phyloP scores from a whole-genome alignment of 2,888 invertebrate genomes.

The Trissolcus brochymenae region DNA sequence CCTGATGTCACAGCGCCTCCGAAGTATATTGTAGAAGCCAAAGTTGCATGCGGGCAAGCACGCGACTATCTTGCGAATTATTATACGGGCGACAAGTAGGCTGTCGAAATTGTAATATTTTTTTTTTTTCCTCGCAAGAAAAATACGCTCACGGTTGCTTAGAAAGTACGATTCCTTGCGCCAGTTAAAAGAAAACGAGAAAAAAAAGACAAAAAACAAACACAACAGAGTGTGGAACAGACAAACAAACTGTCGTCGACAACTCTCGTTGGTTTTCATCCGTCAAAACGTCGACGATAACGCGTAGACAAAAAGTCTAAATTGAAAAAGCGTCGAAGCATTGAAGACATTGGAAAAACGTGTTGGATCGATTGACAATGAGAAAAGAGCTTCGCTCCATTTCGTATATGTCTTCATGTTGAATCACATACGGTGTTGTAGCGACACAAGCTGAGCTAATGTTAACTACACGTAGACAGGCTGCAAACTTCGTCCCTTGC shows the following conservation, averaged over 20 bases:
- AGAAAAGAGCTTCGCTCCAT: no score
- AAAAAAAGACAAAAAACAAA: no score
- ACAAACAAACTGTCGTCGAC: constrained; percentile 10
- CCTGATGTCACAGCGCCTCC: constrained; percentile 73
- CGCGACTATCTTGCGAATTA: constrained; percentile 69
- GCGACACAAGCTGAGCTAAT: no score
- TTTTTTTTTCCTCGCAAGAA: constrained; percentile 56
- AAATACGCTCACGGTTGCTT: constrained; percentile 22
- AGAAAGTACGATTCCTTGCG: constrained; percentile 5
- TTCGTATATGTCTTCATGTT: no score
- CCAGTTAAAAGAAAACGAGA: no score
- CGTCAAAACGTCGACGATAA: constrained; percentile 25
- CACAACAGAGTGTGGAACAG: not conserved
- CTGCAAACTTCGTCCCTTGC: no score
- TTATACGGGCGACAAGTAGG: constrained; percentile 75
- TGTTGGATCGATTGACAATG: no score
- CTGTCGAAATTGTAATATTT: constrained; percentile 68
- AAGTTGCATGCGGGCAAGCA: constrained; percentile 70
- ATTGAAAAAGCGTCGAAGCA: constrained; percentile 29
- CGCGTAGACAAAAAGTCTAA: constrained; percentile 29
- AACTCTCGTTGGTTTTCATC: constrained; percentile 21
- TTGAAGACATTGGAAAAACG: constrained; percentile 22
- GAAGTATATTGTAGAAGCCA: constrained; percentile 65
- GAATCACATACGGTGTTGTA: no score
- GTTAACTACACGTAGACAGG: no score